Base-by-base conservation (phyloP, 2,888 invertebrate species). In the Leptura quadrifasciata region DNA sequence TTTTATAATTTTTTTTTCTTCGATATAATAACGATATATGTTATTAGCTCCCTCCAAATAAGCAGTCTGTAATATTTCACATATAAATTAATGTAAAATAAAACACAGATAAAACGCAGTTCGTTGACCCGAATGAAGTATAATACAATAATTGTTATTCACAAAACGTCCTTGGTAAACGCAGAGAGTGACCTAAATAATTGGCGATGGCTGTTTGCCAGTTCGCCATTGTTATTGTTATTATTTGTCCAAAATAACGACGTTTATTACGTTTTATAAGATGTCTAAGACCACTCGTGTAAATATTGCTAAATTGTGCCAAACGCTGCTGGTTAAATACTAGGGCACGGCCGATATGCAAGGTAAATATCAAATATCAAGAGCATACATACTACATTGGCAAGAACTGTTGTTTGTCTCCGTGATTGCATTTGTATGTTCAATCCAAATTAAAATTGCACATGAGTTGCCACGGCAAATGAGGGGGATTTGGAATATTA, bases 281-380 rank as follows among this genome's bases (percentile, higher is more conserved):
- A 4, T 20, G 31, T 47, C 0, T 3, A 47, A 47, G 47, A 47
- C n/a, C 17, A 68, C 68, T 31, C 68, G 68, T 68, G 55, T 31
- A 18, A 55, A 68, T 68, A 68, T 68, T 57, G 35, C 57, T 21
- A 52, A 31, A 35, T 54, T 57, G 68, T 68, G 68, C 68, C 68
- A 68, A 67, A 68, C 12, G 12, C 18, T n/a, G n/a, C n/a, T 35
- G 18, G n/a, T 47, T 21, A 35, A 68, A 68, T 68, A 68, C 55
- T 55, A 57, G 68, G 35, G 57, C 68, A 68, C 55, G 68, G 68
- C 27, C 57, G 68, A 68, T 68, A 57, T 57, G 27, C 27, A 54
- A n/a, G 47, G 24, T 17, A 65, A 65, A 54, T 54, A 65, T 65
- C 65, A 27, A 55, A 55, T 68, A 68, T 57, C 68, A 35, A 68